Evolutionary conservation across 1,140 invertebrate species (phyloP).

Genomic region (Lucilia cuprina): DNA sequence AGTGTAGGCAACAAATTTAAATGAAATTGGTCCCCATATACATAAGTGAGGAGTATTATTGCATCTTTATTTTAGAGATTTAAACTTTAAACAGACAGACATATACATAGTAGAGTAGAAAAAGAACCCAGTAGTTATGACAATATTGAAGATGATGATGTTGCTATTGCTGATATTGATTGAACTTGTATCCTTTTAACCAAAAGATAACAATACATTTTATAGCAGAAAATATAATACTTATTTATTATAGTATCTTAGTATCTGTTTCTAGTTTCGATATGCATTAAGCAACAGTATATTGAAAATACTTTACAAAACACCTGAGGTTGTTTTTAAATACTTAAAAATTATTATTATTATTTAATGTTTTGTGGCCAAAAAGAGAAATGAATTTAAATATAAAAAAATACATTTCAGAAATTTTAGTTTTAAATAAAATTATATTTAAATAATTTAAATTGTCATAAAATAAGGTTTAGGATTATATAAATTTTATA

Average conservation of each 20-base stretch:
- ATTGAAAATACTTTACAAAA: background rate
- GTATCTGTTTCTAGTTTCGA: too few species aligned
- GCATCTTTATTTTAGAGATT: background rate
- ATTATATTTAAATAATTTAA: too few species aligned
- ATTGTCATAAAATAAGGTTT: too few species aligned
- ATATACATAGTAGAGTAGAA: background rate
- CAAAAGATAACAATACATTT: background rate
- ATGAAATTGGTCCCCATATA: background rate
- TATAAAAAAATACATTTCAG: background rate
- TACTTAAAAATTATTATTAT: too few species aligned
- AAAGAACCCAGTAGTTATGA: too few species aligned
- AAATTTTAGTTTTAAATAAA: background rate
- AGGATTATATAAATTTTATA: too few species aligned
- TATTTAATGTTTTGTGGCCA: too few species aligned
- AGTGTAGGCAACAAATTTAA: background rate
- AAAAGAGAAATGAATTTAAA: background rate
- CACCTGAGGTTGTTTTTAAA: background rate
- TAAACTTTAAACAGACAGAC: background rate
- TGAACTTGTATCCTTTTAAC: background rate
- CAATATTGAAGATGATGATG: too few species aligned
- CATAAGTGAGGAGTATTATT: background rate
- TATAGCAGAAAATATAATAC: background rate
- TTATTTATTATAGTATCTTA: background rate
- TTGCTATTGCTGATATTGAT: background rate
- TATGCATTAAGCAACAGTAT: background rate